Evolutionary conservation across 2,888 invertebrate species (phyloP).

Genomic region (Idaea straminata): DNA sequence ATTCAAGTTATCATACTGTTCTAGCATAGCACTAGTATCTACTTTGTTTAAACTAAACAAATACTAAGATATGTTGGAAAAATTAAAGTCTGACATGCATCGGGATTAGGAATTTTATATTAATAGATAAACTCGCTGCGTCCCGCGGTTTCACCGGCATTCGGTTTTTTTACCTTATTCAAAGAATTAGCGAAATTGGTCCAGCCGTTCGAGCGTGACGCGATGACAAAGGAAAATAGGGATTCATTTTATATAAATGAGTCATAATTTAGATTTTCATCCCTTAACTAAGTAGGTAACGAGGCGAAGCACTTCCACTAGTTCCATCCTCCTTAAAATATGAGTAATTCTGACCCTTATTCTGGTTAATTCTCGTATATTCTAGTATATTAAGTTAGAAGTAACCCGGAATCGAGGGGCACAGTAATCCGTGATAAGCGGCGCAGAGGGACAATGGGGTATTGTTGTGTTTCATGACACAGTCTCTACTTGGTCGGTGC

Average conservation of each 20-base stretch:
- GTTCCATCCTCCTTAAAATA: not conserved
- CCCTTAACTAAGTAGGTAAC: not conserved
- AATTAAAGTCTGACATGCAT: too few relatives aligned
- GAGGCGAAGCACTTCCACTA: not conserved
- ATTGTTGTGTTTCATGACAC: conserved; percentile 20
- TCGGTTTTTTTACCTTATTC: too few relatives aligned
- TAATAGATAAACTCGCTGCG: too few relatives aligned
- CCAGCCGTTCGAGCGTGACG: too few relatives aligned
- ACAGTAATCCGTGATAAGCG: conserved; percentile 17
- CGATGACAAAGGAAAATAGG: too few relatives aligned
- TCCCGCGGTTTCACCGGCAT: too few relatives aligned
- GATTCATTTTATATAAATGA: not conserved
- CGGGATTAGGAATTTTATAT: too few relatives aligned
- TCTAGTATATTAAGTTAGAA: conserved; percentile 7
- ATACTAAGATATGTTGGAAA: too few relatives aligned
- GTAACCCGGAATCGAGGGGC: conserved; percentile 16
- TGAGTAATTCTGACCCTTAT: not conserved
- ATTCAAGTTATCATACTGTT: not conserved
- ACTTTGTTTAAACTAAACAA: too few relatives aligned
- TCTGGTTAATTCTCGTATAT: not conserved
- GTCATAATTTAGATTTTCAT: not conserved
- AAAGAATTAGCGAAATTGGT: too few relatives aligned
- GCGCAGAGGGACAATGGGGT: conserved; percentile 20
- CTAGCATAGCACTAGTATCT: too few relatives aligned
- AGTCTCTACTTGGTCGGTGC: not conserved